A percentile compares a stretch with the other conserved stretches of the same genome.
Evolutionary conservation across 2,113 vertebrate species (phyloP).

Genomic region (Panthera leo): DNA sequence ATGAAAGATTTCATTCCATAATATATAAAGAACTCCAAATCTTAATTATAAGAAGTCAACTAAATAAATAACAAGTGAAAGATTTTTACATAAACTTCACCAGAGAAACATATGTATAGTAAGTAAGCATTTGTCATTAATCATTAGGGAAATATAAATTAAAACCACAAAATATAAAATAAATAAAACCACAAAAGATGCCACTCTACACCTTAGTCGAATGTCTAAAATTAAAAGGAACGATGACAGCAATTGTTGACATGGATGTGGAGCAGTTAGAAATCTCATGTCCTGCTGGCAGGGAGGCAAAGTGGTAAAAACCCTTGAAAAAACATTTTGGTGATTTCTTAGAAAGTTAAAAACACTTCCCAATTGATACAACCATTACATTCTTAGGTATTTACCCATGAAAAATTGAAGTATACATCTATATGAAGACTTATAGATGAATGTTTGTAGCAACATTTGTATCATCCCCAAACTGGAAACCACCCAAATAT

Average conservation of each 20-base stretch:
- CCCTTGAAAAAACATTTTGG: neutral
- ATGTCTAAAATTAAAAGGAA: neutral
- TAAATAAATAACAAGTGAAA: neutral
- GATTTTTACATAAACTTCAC: neutral
- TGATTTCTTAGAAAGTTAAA: neutral
- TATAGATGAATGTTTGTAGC: neutral
- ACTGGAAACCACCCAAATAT: neutral
- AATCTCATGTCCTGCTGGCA: neutral
- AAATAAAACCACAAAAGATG: neutral
- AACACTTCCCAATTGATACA: neutral
- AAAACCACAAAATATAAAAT: neutral
- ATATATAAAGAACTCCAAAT: neutral
- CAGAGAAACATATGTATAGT: neutral
- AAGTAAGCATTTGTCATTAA: neutral
- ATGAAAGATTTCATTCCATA: neutral
- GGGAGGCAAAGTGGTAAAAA: neutral
- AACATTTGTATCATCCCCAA: neutral
- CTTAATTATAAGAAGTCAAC: neutral
- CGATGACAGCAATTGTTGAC: neutral
- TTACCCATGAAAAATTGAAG: neutral
- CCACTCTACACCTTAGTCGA: neutral
- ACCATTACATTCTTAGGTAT: neutral
- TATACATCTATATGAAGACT: neutral
- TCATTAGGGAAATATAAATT: neutral
- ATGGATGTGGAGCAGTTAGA: neutral